Evolutionary conservation across 2,797 vertebrate genomes (phyloP), one percentile per base, ranked within the genome.

Genomic region (Coranthus polyacanthus): DNA sequence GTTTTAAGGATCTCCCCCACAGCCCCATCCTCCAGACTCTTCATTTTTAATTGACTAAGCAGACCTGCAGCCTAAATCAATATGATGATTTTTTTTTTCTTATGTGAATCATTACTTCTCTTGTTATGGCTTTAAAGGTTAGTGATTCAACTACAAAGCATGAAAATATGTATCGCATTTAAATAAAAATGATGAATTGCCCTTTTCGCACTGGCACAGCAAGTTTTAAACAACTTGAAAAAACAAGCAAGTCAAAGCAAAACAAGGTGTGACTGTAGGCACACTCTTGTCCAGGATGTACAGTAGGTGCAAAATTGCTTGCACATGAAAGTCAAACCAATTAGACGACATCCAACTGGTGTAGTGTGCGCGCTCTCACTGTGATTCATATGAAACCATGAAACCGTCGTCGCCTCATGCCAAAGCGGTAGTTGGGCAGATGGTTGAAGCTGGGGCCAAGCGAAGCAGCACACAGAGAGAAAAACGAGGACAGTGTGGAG

Each of bases 401-500:
- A 69, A 70, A 21, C 59, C 59, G 63, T 26, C 45, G n/a, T 52
- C 45, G 70, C 53, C 26, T 62, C 26, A 22, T 64, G 85, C 78
- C 88, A 85, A 38, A 58, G 41, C 52, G 37, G 42, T 62, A 66
- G 81, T 59, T 73, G 59, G 75, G 66, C 92, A 93, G 91, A 92
- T 93, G 90, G 92, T 82, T 6, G 55, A 72, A 68, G 82, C 42
- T 65, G 65, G 73, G 56, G 80, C 84, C 89, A 88, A 68, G 65
- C 26, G 59, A 61, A 75, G 37, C 61, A 68, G 81, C 69, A 82
- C 85, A 82, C 64, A 72, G 57, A 59, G 60, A 22, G 65, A 9
- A 62, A 41, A 74, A 47, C 42, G 68, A 29, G 15, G 20, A 54
- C 59, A 75, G 59, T 66, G 51, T 59, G 42, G 50, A 43, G 52